Evolutionary conservation across 2,888 invertebrate genomes (phyloP).

Genomic region (Vannuccia rotundouncinata): DNA sequence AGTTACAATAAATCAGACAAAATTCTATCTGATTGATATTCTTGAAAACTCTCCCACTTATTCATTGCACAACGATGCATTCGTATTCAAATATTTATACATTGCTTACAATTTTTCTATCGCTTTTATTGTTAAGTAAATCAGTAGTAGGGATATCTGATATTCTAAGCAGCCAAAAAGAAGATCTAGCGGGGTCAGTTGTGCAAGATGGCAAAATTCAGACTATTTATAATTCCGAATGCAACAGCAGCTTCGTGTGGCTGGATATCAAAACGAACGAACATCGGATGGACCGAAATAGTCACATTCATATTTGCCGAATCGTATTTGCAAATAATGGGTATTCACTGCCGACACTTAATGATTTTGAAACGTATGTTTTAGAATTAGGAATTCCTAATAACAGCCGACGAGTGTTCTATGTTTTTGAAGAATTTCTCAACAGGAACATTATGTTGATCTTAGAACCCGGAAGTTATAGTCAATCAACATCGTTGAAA

Average conservation of each 20-base stretch:
- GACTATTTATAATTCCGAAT: background rate
- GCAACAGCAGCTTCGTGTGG: background rate
- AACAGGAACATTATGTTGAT: background rate
- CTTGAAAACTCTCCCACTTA: too few relatives aligned
- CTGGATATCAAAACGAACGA: background rate
- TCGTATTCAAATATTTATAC: too few relatives aligned
- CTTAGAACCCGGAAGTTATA: background rate
- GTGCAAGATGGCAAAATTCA: too few relatives aligned
- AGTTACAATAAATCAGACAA: too few relatives aligned
- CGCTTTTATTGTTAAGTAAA: too few relatives aligned
- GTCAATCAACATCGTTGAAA: background rate
- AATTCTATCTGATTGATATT: too few relatives aligned
- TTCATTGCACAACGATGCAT: too few relatives aligned
- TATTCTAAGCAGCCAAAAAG: too few relatives aligned
- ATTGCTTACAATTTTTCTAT: too few relatives aligned
- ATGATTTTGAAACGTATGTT: background rate
- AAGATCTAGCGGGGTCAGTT: too few relatives aligned
- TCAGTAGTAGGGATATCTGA: too few relatives aligned
- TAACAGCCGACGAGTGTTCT: background rate
- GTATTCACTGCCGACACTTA: background rate
- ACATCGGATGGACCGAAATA: background rate
- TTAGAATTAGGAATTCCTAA: background rate
- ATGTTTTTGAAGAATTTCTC: background rate
- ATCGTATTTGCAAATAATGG: background rate
- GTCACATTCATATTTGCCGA: background rate